Base-by-base conservation (phyloP, 2,113 vertebrate species). In the Ariopsis seemanni region DNA sequence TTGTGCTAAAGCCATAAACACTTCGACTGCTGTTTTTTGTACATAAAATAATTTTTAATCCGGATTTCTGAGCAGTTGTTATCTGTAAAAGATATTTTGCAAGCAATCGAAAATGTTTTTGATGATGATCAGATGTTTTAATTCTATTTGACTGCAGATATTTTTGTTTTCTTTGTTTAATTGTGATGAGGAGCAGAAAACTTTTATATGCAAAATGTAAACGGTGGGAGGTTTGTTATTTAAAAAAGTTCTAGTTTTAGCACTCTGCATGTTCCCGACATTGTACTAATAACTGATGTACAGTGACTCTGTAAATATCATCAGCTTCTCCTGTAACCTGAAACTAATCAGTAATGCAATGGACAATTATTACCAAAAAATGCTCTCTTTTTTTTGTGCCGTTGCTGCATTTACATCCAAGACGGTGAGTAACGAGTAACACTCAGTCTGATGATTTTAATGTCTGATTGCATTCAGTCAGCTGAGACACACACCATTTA, bases 221-320 rank as follows among this genome's bases (percentile, higher is more conserved):
- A 34, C 0, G 18, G 75, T 86, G 75, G 58, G 77, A 30, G 60
- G 58, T 63, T 85, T 86, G 42, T 22, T 63, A 77, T 86, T 22
- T 65, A 25, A 74, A 48, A 63, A 62, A 42, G 20, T 1, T 65
- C n/a, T 86, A 82, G 79, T 74, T 87, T 82, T 87, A 87, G 86
- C 55, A 83, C 55, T 50, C 30, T 83, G 80, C 86, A 87, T 87
- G 86, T 83, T 82, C 5, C 30, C 14, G 3, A 57, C 15, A 27
- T 86, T 42, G 50, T 82, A 74, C 78, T 87, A 72, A 82, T 82
- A n/a, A 62, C 55, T 50, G 11, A 27, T 25, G 79, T 72, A 74
- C 53, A n/a, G 53, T 11, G 42, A 27, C 22, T 27, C 48, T 90
- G 79, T 86, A 84, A 78, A 86, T 85, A 63, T 50, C 11, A 74